Percentiles rank a stretch among this genome's conserved stretches.
These are phyloP conservation scores for Sphaerophoria taeniata DNA, from an alignment of 2,888 invertebrate species.

Conservation along the genomic window DNA sequence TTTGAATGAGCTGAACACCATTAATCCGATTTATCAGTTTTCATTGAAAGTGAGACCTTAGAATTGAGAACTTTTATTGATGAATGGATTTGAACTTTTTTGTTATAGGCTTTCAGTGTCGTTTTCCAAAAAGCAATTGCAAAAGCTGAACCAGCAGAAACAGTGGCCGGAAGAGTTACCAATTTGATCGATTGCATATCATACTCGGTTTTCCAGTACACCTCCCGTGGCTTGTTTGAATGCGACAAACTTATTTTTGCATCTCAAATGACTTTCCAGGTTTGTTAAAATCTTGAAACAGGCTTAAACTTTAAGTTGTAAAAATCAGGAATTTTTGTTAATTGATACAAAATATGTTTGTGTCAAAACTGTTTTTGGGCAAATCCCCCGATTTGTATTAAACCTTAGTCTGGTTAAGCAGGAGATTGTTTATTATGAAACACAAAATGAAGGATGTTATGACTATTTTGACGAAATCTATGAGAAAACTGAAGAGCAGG, in stretches of 20 bases:
- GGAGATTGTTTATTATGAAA: too few relatives aligned
- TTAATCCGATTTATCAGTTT: constrained; percentile 98
- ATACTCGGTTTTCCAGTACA: constrained; percentile 97
- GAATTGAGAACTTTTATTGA: background rate
- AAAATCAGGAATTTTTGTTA: too few relatives aligned
- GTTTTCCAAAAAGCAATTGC: constrained; percentile 98
- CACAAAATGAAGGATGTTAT: too few relatives aligned
- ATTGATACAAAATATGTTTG: too few relatives aligned
- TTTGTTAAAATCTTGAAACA: constrained; percentile 78
- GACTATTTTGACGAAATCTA: too few relatives aligned
- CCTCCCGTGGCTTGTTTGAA: constrained; percentile 96
- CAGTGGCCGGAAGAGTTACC: constrained; percentile 90
- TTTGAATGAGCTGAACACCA: constrained; percentile 96
- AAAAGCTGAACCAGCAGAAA: constrained; percentile 91
- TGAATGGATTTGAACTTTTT: too few relatives aligned
- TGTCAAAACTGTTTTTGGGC: too few relatives aligned
- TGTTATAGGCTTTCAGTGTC: constrained; percentile 94
- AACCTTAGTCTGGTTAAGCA: too few relatives aligned
- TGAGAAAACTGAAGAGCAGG: too few relatives aligned
- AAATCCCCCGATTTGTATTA: too few relatives aligned
- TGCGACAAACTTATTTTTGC: constrained; percentile 98
- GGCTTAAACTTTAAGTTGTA: too few relatives aligned
- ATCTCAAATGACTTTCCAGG: constrained; percentile 98
- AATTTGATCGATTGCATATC: constrained; percentile 97
- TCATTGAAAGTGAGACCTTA: constrained; percentile 89